Base-by-base conservation (phyloP, 2,888 invertebrate genomes). In the Rhagium mordax region DNA sequence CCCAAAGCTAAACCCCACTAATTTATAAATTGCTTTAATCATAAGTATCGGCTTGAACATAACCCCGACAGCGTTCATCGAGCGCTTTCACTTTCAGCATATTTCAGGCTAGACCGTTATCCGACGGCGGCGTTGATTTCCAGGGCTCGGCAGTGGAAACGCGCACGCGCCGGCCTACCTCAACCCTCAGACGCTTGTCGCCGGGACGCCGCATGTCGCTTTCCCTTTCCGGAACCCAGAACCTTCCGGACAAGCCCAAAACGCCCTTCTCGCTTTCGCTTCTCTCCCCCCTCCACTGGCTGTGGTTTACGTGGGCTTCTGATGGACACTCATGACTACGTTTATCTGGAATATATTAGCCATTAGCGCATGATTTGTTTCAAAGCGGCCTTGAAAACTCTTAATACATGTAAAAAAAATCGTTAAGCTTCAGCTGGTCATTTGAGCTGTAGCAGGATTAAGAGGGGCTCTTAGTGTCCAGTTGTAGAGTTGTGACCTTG, bases 111-210 rank as follows among this genome's bases (percentile, higher is more conserved):
- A 29, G 24, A 24, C 15, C 49, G 2, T 10, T 10, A 33, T 6
- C 47, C 70, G 41, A 33, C 59, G 49, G 69, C 27, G 49, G 51
- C 47, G 66, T 61, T 68, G 62, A 68, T 55, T 62, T 64, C 59
- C 67, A 61, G 62, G 70, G 65, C 53, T 41, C 33, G 60, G 67
- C 74, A 15, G 27, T 53, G 21, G 4, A 8, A 20, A 66, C 66
- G 78, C 77, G 82, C 83, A 81, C 79, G 81, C 79, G 81, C 71
- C 77, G 82, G 78, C 85, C 85, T 85, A 85, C 85, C 85, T 84
- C 85, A 85, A 85, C 83, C 77, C 79, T 79, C 77, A 84, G 83
- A 84, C 84, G 84, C 83, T 84, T 85, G 83, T 77, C 81, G 79
- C 73, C 81, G 74, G 72, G 80, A 74, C 79, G 81, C 78, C 76